phyloP scores from a whole-genome alignment of 2,797 vertebrate genomes.

The Meda fulgida region DNA sequence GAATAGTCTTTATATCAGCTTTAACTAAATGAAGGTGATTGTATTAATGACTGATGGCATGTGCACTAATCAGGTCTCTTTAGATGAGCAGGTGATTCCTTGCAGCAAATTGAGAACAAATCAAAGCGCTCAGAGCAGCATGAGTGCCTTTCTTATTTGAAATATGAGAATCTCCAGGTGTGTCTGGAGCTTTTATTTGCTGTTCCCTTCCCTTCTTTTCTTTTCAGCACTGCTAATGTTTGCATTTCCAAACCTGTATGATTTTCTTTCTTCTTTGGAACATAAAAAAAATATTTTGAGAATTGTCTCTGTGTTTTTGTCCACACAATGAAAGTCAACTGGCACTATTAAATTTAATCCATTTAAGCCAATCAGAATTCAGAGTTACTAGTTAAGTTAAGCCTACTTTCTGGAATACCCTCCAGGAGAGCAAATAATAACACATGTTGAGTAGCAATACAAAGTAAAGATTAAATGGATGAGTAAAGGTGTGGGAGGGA shows the following conservation, averaged over 20 bases:
- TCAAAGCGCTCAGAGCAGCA: background rate
- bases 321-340: background rate
- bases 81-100: background rate
- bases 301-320: background rate
- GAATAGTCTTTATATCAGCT: background rate
- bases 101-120: background rate
- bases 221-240: background rate
- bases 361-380: background rate
- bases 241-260: background rate
- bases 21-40: background rate
- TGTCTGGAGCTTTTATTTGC: background rate
- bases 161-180: background rate
- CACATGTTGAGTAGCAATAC: background rate
- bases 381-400: background rate
- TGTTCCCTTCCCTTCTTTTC: background rate
- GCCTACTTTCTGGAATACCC: background rate
- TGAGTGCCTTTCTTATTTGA: background rate
- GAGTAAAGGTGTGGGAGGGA: no score
- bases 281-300: background rate
- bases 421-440: background rate
- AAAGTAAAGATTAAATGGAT: no score
- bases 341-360: no score
- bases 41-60: background rate
- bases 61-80: background rate
- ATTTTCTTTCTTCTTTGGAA: background rate